These are phyloP conservation scores for Halcyon senegalensis DNA, from an alignment of 2,113 vertebrate genomes.

Conservation along the genomic window DNA sequence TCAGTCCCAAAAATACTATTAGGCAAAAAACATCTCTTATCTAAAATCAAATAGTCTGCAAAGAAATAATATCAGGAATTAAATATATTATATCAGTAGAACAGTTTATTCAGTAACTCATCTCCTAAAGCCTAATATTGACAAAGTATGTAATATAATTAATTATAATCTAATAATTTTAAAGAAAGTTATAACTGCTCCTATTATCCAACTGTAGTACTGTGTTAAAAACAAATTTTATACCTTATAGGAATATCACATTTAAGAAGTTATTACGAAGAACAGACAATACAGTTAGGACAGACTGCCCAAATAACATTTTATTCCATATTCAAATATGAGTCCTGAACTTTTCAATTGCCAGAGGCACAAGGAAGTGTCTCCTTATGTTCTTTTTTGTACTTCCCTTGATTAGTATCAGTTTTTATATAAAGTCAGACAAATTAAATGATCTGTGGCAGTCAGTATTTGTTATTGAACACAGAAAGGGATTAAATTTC, in stretches of 20 bases:
- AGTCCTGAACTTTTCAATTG: neutral
- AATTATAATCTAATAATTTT: neutral
- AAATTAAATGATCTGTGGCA: conserved; percentile 49
- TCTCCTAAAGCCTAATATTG: neutral
- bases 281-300: neutral
- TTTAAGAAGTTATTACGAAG: neutral
- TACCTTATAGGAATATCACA: neutral
- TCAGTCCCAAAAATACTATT: too few species aligned
- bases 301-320: neutral
- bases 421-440: neutral
- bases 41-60: neutral
- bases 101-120: neutral
- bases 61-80: neutral
- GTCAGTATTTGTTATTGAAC: conserved; percentile 16
- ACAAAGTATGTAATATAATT: neutral
- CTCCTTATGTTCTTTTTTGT: neutral
- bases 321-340: neutral
- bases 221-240: neutral
- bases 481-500: conserved; percentile 43
- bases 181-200: neutral
- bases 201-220: neutral
- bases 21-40: too few species aligned
- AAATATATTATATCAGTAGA: neutral
- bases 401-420: neutral
- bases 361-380: neutral